Evolutionary conservation across 2,113 vertebrate genomes (phyloP), one percentile per base, ranked within the genome.

Genomic region (Sceloporus undulatus): DNA sequence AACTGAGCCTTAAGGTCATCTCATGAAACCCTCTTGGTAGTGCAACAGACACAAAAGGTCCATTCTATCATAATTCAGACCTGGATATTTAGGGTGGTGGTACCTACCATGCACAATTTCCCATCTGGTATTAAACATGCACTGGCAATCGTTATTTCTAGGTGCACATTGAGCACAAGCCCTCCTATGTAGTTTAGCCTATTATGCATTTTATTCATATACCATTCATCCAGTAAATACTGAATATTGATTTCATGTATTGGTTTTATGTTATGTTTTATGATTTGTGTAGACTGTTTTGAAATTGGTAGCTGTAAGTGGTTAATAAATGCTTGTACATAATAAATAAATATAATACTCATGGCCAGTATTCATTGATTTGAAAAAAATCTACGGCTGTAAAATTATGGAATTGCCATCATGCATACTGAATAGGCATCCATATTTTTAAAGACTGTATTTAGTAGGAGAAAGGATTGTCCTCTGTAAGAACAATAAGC

Each of bases 351-450:
- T 70, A 70, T 27, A 70, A n/a, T 10, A 71, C 19, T 65, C 16
- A 78, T 77, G 21, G 82, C n/a, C 9, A 70, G 76, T 34, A 65
- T 2, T 27, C 16, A 14, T 25, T 29, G 40, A 77, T 83, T 27
- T 66, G 23, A 82, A 52, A 38, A 76, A 19, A 48, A 77, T 27
- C 11, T 54, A 18, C 76, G 34, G 11, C 29, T 13, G 11, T 10
- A 70, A 34, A 66, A 42, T 38, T 75, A 9, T 59, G 25, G 52
- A 19, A 75, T 75, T 38, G 71, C n/a, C 93, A 95, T 94, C 85
- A 88, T 91, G 91, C 92, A 87, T 75, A 76, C 87, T 89, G 92
- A 96, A 94, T 91, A 91, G 81, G 93, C 76, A 87, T 71, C 82
- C 62, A 48, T 71, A 91, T 11, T 29, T 77, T 92, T 90, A 83